phyloP scores from a whole-genome alignment of 2,888 invertebrate genomes.

The Epirrhoe alternata region DNA sequence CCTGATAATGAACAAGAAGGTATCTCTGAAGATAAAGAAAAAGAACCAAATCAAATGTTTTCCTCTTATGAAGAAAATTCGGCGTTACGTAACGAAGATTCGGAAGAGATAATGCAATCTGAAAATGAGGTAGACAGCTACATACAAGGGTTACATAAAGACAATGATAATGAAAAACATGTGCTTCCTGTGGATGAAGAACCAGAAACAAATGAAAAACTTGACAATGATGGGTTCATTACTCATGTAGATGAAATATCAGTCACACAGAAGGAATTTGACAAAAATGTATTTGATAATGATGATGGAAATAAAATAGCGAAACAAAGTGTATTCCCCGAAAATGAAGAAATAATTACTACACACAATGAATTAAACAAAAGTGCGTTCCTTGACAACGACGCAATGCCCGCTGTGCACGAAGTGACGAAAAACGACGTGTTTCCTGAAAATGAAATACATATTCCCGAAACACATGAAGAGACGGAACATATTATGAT shows the following conservation, averaged over 20 bases:
- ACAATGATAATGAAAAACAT: constrained; percentile 4
- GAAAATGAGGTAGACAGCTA: constrained; percentile 13
- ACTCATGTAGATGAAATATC: constrained; percentile 8
- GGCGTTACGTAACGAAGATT: background rate
- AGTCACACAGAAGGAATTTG: background rate
- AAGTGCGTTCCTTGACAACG: constrained; percentile 4
- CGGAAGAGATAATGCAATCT: background rate
- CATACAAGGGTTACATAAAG: constrained; percentile 1
- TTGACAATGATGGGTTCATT: background rate
- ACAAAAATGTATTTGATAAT: background rate
- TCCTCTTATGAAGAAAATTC: constrained; percentile 11
- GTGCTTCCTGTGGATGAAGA: constrained; percentile 1
- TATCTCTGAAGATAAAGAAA: constrained; percentile 20
- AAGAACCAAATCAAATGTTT: constrained; percentile 20
- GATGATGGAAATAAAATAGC: constrained; percentile 4
- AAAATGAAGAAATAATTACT: constrained; percentile 7
- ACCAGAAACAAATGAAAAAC: constrained; percentile 2
- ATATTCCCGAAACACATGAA: constrained; percentile 21
- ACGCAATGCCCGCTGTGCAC: constrained; percentile 5
- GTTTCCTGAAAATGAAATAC: constrained; percentile 24
- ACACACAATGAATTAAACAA: constrained; percentile 7
- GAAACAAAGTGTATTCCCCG: constrained; percentile 4
- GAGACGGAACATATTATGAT: constrained; percentile 27
- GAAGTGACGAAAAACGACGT: constrained; percentile 6
- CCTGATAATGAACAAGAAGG: constrained; percentile 26